phyloP scores from a whole-genome alignment of 2,797 vertebrate genomes.

The Poecilia wingei region DNA sequence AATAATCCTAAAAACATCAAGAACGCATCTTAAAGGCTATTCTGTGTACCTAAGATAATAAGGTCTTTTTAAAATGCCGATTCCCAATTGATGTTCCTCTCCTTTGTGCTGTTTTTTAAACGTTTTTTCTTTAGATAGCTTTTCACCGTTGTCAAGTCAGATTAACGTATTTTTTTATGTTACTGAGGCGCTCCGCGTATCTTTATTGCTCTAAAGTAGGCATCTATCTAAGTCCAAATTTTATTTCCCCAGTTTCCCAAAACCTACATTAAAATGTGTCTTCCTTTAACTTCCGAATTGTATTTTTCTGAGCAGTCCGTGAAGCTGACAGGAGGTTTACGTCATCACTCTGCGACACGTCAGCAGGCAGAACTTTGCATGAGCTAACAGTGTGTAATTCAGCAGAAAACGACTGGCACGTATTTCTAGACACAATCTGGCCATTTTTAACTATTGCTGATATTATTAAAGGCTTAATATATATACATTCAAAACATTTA shows the following conservation, averaged over 20 bases:
- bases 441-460: background rate
- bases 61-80: background rate
- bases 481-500: no score
- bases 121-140: background rate
- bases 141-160: background rate
- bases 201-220: background rate
- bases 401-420: background rate
- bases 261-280: background rate
- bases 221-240: background rate
- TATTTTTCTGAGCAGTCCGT: background rate
- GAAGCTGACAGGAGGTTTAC: background rate
- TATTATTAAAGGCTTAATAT: background rate
- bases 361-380: constrained; percentile 21
- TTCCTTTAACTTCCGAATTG: background rate
- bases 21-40: background rate
- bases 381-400: constrained; percentile 13
- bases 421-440: background rate
- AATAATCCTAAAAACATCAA: background rate
- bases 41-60: background rate
- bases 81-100: background rate
- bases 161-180: background rate
- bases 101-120: background rate
- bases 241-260: no score
- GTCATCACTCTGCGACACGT: constrained; percentile 57
- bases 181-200: background rate